Percentiles rank a stretch among this genome's conserved stretches.
phyloP scores from a whole-genome alignment of 2,113 vertebrate species.

The Siphamia tubifer region DNA sequence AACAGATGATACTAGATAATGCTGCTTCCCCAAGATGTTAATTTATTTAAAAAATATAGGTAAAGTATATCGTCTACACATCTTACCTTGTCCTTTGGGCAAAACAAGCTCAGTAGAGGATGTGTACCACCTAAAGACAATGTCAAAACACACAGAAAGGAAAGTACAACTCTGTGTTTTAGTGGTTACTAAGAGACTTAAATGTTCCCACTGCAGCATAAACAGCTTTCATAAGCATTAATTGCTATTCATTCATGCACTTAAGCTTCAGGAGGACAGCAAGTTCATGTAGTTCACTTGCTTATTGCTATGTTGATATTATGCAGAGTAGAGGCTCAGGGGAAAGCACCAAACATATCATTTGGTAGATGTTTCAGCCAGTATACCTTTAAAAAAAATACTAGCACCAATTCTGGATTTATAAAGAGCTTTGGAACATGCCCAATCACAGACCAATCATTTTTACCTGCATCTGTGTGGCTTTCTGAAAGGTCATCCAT shows the following conservation, averaged over 20 bases:
- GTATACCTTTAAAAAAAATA: background rate
- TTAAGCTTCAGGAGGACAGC: background rate
- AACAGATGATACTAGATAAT: background rate
- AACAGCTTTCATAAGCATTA: slow-evolving; percentile 24
- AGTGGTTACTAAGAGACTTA: slow-evolving; percentile 6
- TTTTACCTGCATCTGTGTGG: too few relatives aligned
- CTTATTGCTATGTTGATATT: slow-evolving; percentile 18
- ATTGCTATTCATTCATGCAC: slow-evolving; percentile 9
- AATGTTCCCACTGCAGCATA: slow-evolving; percentile 24
- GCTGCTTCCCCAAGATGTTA: background rate
- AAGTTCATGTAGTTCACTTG: slow-evolving; percentile 2
- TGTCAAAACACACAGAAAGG: slow-evolving; percentile 2
- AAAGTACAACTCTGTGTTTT: background rate
- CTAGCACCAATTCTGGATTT: background rate
- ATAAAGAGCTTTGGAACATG: background rate
- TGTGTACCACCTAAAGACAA: slow-evolving; percentile 17
- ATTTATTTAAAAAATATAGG: background rate
- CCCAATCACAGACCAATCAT: too few relatives aligned
- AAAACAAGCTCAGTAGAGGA: slow-evolving; percentile 22
- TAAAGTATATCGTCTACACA: slow-evolving; percentile 22
- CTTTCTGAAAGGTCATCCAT: too few relatives aligned
- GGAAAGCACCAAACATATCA: slow-evolving; percentile 12
- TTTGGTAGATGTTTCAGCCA: slow-evolving; percentile 17
- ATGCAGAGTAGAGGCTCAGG: slow-evolving; percentile 3
- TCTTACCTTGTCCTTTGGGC: slow-evolving; percentile 29